A percentile compares a stretch with the other conserved stretches of the same genome.
Conservation (phyloP, 2,113 vertebrate species). For the Aptenodytes patagonicus region DNA sequence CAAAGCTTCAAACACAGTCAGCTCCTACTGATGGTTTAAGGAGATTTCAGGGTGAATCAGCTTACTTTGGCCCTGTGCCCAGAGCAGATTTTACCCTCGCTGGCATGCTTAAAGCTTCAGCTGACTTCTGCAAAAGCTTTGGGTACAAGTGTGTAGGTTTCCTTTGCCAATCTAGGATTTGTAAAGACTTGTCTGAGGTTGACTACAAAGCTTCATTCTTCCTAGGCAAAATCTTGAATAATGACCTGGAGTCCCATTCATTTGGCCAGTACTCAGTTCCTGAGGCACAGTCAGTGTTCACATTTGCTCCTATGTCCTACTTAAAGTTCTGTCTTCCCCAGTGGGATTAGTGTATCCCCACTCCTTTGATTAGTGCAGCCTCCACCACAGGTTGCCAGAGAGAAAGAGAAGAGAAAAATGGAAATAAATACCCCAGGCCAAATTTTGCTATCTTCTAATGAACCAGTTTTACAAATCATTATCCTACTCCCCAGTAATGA, state of each 20-base stretch:
- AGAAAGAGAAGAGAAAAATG: not conserved
- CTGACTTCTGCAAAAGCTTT: not conserved
- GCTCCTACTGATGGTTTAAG: not conserved
- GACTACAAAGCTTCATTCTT: not conserved
- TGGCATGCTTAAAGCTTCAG: not conserved
- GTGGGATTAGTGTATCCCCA: not conserved
- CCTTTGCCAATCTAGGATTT: not conserved
- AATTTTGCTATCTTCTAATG: not conserved
- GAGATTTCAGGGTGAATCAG: not conserved
- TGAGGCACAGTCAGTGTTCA: not conserved
- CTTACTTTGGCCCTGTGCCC: not conserved
- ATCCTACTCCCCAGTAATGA: not conserved
- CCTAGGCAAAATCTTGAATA: not conserved
- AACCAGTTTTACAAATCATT: not conserved
- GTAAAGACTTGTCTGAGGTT: not conserved
- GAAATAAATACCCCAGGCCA: not conserved
- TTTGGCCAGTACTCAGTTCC: not conserved
- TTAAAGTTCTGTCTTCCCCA: not conserved
- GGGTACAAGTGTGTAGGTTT: not conserved
- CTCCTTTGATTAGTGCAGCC: not conserved
- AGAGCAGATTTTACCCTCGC: not conserved
- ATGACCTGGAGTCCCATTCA: not conserved
- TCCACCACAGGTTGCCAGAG: not conserved
- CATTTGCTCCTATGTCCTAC: not conserved
- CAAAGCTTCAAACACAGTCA: not conserved